phyloP scores from a whole-genome alignment of 2,797 vertebrate species.

The Anguilla megastoma region DNA sequence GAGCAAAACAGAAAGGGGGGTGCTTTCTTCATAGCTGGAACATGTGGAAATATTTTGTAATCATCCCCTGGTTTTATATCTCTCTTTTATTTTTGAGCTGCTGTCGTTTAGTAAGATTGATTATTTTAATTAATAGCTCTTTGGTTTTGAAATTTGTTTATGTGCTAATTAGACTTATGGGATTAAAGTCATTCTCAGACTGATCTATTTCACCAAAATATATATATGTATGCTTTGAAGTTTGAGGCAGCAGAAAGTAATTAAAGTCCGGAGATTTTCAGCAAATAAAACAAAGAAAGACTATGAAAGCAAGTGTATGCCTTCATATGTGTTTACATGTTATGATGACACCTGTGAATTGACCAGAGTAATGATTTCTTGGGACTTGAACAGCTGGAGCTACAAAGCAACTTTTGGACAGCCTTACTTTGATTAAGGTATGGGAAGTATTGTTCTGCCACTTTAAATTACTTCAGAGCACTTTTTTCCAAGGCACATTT shows the following conservation, averaged over 20 bases:
- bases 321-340: not conserved
- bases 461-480: not conserved
- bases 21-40: not conserved
- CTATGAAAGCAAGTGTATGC: not conserved
- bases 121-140: not conserved
- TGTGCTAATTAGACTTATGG: not conserved
- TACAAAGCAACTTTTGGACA: not conserved
- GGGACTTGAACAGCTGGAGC: not conserved
- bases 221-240: not conserved
- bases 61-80: not conserved
- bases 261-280: not conserved
- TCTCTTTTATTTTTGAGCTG: constrained; percentile 24
- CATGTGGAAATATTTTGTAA: not conserved
- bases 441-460: not conserved
- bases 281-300: not conserved
- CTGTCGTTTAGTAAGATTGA: not conserved
- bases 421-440: not conserved
- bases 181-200: not conserved
- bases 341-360: not conserved
- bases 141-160: not conserved
- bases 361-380: not conserved
- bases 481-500: not conserved
- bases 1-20: not conserved
- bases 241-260: not conserved
- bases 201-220: not conserved